Conservation (phyloP, 2,113 vertebrate species). For the Tenrec ecaudatus region DNA sequence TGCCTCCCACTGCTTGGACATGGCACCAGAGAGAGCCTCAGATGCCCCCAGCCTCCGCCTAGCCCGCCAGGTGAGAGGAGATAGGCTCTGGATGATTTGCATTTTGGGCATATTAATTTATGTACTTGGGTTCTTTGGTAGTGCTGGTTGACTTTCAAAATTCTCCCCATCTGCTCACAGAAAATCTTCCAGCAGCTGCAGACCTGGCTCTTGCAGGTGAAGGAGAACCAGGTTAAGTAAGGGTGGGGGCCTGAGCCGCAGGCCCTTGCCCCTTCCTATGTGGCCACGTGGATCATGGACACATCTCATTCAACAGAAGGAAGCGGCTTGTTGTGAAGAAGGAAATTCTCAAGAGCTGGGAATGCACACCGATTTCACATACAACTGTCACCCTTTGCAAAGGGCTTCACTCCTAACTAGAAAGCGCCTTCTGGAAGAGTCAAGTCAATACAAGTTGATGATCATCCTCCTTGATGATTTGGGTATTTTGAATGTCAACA, state of each 20-base stretch:
- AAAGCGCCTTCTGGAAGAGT: background rate
- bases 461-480: background rate
- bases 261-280: fast-evolving
- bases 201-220: slow-evolving; percentile 57
- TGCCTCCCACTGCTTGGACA: slow-evolving; percentile 88
- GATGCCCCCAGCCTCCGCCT: background rate
- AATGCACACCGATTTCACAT: background rate
- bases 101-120: background rate
- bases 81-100: background rate
- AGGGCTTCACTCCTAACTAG: background rate
- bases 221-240: background rate
- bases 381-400: background rate
- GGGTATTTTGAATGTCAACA: background rate
- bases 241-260: background rate
- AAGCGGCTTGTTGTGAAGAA: background rate
- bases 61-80: slow-evolving; percentile 59
- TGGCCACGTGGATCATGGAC: background rate
- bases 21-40: slow-evolving; percentile 63
- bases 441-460: background rate
- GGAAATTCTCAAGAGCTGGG: background rate
- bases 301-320: background rate
- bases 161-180: slow-evolving; percentile 25
- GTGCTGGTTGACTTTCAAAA: background rate
- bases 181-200: slow-evolving; percentile 69
- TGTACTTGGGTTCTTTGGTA: background rate